phyloP scores from a whole-genome alignment of 2,797 vertebrate genomes.

The Sebastes vulpes region DNA sequence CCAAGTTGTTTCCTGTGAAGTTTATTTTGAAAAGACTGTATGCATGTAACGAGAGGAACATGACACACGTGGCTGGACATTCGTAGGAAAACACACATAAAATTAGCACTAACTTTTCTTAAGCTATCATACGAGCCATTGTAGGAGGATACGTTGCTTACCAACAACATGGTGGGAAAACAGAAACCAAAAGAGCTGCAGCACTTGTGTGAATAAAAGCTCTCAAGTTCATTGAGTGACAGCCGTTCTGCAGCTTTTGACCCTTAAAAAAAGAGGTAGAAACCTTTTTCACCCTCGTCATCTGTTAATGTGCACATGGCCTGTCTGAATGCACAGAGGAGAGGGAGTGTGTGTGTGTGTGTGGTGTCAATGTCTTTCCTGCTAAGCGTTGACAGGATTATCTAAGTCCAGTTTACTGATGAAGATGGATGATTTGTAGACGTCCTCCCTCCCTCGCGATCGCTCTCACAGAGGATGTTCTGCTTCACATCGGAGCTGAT shows the following conservation, averaged over 20 bases:
- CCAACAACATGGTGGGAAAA: slow-evolving; percentile 11
- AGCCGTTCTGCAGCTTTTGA: slow-evolving; percentile 13
- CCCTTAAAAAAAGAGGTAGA: not conserved
- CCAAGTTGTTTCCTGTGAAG: too few relatives aligned
- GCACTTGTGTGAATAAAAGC: not conserved
- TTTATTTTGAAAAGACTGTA: too few relatives aligned
- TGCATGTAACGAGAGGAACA: too few relatives aligned
- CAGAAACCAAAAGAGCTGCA: not conserved
- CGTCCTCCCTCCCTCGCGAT: not conserved
- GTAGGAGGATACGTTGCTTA: too few relatives aligned
- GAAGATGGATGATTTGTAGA: slow-evolving; percentile 46
- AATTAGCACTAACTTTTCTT: too few relatives aligned
- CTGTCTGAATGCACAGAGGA: not conserved
- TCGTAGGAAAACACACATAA: too few relatives aligned
- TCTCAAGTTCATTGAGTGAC: slow-evolving; percentile 12
- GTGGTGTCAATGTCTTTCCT: not conserved
- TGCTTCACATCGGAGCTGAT: not conserved
- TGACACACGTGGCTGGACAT: too few relatives aligned
- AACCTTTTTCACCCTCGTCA: slow-evolving; percentile 32
- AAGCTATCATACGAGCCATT: too few relatives aligned
- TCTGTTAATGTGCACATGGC: slow-evolving; percentile 27
- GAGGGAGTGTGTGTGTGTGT: not conserved
- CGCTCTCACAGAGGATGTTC: slow-evolving; percentile 12
- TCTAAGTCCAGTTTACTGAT: slow-evolving; percentile 45
- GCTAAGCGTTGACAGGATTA: slow-evolving; percentile 39